Evolutionary conservation across 2,888 invertebrate genomes (phyloP), one percentile per base, ranked within the genome.

Genomic region (Encarsia formosa): DNA sequence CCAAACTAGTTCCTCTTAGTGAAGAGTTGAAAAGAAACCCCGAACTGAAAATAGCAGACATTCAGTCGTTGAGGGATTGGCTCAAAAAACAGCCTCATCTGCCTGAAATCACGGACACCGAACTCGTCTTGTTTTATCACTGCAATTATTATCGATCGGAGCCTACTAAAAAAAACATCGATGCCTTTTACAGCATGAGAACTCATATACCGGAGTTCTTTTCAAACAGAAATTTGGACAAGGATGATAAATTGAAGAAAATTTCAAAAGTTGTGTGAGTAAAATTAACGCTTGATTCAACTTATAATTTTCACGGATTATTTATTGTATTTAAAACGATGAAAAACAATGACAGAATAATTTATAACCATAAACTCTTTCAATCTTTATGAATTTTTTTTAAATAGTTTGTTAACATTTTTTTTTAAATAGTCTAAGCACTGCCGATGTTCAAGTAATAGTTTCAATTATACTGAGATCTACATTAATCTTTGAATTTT

Each of bases 71-170:
- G 13, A 64, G 79, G 34, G 77, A 80, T 23, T 88, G 87, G 87
- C 72, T 80, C 24, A 67, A 77, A 6, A 81, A 81, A n/a, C 87
- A 87, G 66, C 82, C 85, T 0, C 86, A 87, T 68, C 70, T 87
- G 49, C 81, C 84, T 0, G 67, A 79, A 59, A 76, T 77, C 64
- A 60, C 76, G 66, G 84, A 84, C 52, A 63, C 77, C 44, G 83
- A 84, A 56, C 75, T 84, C 8, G 80, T 84, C 43, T 70, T 86
- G 29, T 84, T 85, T 52, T 80, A 83, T 59, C 84, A 87, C 69
- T 84, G 86, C 65, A 86, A 87, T 69, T 76, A 80, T 51, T 81
- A 80, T 60, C 84, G 85, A 59, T 75, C 85, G 45, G 87, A 86
- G 59, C 77, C 81, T 15, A 78, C 88, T 1, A 88, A 88, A 68